Conservation (phyloP, 2,888 invertebrate species). For the Perithous albicinctus region DNA sequence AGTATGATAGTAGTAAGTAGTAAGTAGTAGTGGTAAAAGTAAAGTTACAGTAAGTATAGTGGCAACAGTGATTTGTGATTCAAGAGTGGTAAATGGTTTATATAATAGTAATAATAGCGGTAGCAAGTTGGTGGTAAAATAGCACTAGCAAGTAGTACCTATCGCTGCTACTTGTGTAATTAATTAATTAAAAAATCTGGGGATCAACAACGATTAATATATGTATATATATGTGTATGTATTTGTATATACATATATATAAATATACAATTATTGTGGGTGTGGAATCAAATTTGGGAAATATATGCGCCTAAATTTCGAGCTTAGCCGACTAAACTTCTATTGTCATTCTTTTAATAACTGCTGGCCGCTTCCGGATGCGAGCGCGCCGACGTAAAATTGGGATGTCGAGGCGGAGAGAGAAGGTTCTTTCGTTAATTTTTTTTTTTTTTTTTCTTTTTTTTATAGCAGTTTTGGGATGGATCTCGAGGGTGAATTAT, state of each 20-base stretch:
- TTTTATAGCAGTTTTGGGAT: background rate
- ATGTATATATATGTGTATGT: constrained; percentile 6
- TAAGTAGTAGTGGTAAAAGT: constrained; percentile 21
- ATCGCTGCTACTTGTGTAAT: constrained; percentile 73
- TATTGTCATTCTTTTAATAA: constrained; percentile 58
- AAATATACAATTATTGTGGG: constrained; percentile 19
- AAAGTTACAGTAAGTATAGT: constrained; percentile 60
- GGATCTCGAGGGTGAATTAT: constrained; percentile 22
- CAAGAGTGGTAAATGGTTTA: constrained; percentile 46
- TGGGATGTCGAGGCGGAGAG: constrained; percentile 23
- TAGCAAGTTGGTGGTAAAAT: constrained; percentile 64
- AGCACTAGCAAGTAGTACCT: constrained; percentile 70
- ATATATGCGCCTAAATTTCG: constrained; percentile 77
- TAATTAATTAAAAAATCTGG: constrained; percentile 55
- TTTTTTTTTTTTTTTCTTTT: background rate
- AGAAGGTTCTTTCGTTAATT: background rate
- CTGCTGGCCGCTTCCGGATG: constrained; percentile 57
- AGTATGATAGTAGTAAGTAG: constrained; percentile 50
- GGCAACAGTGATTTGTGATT: constrained; percentile 71
- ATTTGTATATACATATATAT: constrained; percentile 25
- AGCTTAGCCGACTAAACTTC: constrained; percentile 79
- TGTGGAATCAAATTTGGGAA: constrained; percentile 39
- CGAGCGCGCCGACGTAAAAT: constrained; percentile 50
- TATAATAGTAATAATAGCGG: constrained; percentile 59
- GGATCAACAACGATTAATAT: constrained; percentile 67